phyloP scores from a whole-genome alignment of 2,797 vertebrate genomes.

The Ptychobarbus kaznakovi region DNA sequence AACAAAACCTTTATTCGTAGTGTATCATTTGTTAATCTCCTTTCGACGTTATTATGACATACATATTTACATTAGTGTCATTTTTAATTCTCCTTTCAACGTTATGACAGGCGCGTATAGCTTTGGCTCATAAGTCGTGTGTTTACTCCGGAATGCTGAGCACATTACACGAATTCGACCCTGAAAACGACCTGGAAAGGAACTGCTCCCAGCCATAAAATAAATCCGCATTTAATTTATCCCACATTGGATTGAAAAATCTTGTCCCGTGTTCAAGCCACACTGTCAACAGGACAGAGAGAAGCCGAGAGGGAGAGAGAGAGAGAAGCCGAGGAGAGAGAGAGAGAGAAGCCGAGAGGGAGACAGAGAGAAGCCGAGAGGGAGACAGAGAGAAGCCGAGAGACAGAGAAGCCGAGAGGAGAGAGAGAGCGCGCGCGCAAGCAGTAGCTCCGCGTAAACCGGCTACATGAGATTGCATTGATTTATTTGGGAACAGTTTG shows the following conservation, averaged over 20 bases:
- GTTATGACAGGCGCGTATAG: not conserved
- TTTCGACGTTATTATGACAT: not conserved
- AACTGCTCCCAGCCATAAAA: conserved; percentile 71
- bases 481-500: conserved; percentile 5
- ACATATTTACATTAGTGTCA: not conserved
- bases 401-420: not conserved
- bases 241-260: conserved; percentile 74
- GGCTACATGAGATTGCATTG: not conserved
- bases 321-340: no score
- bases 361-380: conserved; percentile 56
- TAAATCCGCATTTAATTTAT: conserved; percentile 77
- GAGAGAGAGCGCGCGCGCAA: conserved; percentile 19
- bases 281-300: conserved; percentile 70
- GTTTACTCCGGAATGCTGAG: conserved; percentile 59
- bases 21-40: not conserved
- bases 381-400: conserved; percentile 40
- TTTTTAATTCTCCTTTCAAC: not conserved
- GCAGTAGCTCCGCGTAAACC: conserved; percentile 13
- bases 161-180: conserved; percentile 64
- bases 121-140: conserved; percentile 24
- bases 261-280: conserved; percentile 74
- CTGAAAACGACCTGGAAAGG: conserved; percentile 62
- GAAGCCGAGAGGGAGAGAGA: conserved; percentile 48
- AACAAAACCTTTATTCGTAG: not conserved
- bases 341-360: no score